A percentile compares a stretch with the other conserved stretches of the same genome.
phyloP scores from a whole-genome alignment of 1,140 invertebrate genomes.

The Zaprionus vittiger region DNA sequence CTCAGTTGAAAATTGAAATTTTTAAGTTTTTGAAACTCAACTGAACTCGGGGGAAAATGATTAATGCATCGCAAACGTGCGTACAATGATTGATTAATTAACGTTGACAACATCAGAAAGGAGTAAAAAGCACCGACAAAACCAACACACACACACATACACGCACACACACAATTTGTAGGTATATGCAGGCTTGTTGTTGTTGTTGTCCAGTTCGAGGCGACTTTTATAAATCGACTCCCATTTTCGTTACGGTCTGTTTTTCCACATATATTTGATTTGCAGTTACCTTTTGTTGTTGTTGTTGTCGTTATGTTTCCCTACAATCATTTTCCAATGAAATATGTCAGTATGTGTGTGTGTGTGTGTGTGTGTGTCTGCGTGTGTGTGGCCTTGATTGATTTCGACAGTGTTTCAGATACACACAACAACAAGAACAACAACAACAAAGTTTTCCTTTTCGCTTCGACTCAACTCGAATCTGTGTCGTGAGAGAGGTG shows the following conservation, averaged over 20 bases:
- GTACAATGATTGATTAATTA: slow-evolving; percentile 82
- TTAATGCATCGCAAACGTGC: slow-evolving; percentile 66
- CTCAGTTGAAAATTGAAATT: slow-evolving; percentile 48
- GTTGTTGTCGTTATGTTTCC: slow-evolving; percentile 49
- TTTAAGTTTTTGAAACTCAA: slow-evolving; percentile 38
- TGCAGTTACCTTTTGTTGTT: slow-evolving; percentile 17
- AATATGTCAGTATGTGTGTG: slow-evolving; percentile 57
- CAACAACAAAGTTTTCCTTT: slow-evolving; percentile 12
- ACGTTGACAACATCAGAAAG: slow-evolving; percentile 70
- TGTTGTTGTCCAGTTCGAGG: slow-evolving; percentile 60
- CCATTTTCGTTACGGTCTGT: slow-evolving; percentile 71
- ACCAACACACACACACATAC: slow-evolving; percentile 25
- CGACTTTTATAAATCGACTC: slow-evolving; percentile 80
- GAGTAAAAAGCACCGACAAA: slow-evolving; percentile 60
- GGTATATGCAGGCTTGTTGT: slow-evolving; percentile 9
- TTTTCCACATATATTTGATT: slow-evolving; percentile 57
- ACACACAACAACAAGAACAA: slow-evolving; percentile 20
- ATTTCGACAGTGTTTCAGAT: slow-evolving; percentile 41
- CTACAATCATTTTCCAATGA: slow-evolving; percentile 78
- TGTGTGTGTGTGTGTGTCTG: slow-evolving; percentile 13
- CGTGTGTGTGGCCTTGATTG: slow-evolving; percentile 59
- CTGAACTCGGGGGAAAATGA: slow-evolving; percentile 60
- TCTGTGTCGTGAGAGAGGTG: slow-evolving; percentile 46
- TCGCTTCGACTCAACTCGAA: neutral
- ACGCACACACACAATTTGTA: slow-evolving; percentile 22